Conservation (phyloP, 2,888 invertebrate genomes). For the Lochmaea capreae region DNA sequence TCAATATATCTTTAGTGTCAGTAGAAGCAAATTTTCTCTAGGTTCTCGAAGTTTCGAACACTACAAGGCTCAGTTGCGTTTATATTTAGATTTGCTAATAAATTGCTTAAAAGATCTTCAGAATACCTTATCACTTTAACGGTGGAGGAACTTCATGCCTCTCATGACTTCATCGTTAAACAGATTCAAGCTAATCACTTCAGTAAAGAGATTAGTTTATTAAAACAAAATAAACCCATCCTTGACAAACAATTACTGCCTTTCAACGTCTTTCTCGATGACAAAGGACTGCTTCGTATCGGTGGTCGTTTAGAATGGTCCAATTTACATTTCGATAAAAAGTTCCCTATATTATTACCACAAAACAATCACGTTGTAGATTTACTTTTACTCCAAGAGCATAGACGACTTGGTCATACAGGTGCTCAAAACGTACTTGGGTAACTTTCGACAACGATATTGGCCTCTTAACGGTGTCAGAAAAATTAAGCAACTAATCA, state of each 20-base stretch:
- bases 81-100: not conserved
- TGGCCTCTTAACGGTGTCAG: conserved; percentile 43
- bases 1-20: too few species aligned
- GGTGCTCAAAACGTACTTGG: conserved; percentile 44
- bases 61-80: not conserved
- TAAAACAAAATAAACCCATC: not conserved
- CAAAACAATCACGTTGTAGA: conserved; percentile 39
- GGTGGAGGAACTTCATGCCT: not conserved
- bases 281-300: conserved; percentile 40
- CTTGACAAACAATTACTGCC: not conserved
- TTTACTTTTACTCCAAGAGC: conserved; percentile 34
- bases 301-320: conserved; percentile 44
- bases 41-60: not conserved
- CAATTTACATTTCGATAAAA: conserved; percentile 34
- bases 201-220: not conserved
- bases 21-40: too few species aligned
- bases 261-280: conserved; percentile 43
- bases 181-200: not conserved
- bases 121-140: not conserved
- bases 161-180: conserved; percentile 1
- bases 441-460: conserved; percentile 39
- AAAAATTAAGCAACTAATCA: not conserved
- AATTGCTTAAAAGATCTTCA: not conserved
- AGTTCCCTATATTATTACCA: conserved; percentile 42
- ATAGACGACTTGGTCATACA: conserved; percentile 37